A percentile compares a stretch with the other conserved stretches of the same genome.
Evolutionary conservation across 92 coral and sea anemone species (phyloP).

Genomic region (Parazoanthus atlanticus): DNA sequence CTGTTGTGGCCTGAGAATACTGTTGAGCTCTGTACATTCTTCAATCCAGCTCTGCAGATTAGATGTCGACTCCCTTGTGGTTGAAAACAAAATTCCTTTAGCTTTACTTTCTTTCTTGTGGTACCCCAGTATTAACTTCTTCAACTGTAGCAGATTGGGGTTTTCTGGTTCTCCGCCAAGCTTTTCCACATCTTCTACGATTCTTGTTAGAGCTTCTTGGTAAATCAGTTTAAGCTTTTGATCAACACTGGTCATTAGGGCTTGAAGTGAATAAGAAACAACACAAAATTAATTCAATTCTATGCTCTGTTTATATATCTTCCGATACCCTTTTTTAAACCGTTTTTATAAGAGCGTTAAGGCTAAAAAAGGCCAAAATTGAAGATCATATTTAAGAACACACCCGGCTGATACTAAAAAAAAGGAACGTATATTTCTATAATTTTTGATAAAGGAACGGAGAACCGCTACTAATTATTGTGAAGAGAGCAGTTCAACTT

Average conservation of each 20-base stretch:
- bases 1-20: conserved; percentile 63
- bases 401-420: no score
- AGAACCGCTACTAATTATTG: no score
- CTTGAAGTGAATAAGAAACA: background rate
- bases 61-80: conserved; percentile 78
- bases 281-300: background rate
- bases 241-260: conserved; percentile 52
- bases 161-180: conserved; percentile 68
- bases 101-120: conserved; percentile 46
- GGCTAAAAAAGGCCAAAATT: no score
- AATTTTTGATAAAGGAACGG: no score
- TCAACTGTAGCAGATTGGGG: conserved; percentile 61
- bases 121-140: conserved; percentile 57
- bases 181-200: conserved; percentile 41
- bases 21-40: conserved; percentile 55
- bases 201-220: conserved; percentile 45
- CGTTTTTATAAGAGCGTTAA: no score
- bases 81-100: conserved; percentile 83
- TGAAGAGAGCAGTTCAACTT: no score
- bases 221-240: conserved; percentile 51
- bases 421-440: no score
- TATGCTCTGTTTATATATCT: background rate
- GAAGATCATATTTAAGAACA: no score
- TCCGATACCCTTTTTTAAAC: no score
- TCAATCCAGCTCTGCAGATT: conserved; percentile 81